Percentiles rank a stretch among this genome's conserved stretches.
Evolutionary conservation across 2,797 vertebrate genomes (phyloP).

Genomic region (Trachops cirrhosus): DNA sequence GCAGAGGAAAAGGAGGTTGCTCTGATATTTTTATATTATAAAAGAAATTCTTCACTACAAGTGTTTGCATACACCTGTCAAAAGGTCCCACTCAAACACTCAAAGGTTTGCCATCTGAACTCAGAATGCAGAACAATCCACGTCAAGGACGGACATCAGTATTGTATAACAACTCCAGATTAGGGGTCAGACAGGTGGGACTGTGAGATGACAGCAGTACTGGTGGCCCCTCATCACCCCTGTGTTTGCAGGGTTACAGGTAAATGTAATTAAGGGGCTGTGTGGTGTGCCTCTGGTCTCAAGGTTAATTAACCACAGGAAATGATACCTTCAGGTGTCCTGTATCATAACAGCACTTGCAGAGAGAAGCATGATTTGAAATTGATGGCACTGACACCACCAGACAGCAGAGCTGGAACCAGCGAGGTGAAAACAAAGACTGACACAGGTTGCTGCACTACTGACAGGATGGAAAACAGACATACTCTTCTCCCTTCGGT

Average conservation of each 20-base stretch:
- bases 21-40: background rate
- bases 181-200: conserved; percentile 41
- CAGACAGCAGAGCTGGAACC: background rate
- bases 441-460: conserved; percentile 18
- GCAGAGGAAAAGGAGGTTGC: background rate
- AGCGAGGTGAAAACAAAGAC: conserved; percentile 57
- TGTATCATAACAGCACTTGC: background rate
- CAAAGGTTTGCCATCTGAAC: conserved; percentile 49
- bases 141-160: conserved; percentile 52
- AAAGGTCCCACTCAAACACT: conserved; percentile 31
- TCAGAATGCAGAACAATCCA: conserved; percentile 66
- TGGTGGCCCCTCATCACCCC: conserved; percentile 22
- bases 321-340: conserved; percentile 65
- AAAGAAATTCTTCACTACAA: conserved; percentile 12
- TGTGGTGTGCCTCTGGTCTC: conserved; percentile 58
- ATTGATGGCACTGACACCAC: conserved; percentile 22
- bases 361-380: conserved; percentile 31
- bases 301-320: conserved; percentile 73
- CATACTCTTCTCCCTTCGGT: background rate
- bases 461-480: background rate
- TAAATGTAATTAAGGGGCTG: conserved; percentile 60
- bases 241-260: conserved; percentile 33
- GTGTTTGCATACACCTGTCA: background rate
- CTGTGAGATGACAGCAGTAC: background rate
- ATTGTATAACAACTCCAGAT: background rate